Conservation (phyloP, 2,888 invertebrate species). For the Tetramorium bicarinatum region DNA sequence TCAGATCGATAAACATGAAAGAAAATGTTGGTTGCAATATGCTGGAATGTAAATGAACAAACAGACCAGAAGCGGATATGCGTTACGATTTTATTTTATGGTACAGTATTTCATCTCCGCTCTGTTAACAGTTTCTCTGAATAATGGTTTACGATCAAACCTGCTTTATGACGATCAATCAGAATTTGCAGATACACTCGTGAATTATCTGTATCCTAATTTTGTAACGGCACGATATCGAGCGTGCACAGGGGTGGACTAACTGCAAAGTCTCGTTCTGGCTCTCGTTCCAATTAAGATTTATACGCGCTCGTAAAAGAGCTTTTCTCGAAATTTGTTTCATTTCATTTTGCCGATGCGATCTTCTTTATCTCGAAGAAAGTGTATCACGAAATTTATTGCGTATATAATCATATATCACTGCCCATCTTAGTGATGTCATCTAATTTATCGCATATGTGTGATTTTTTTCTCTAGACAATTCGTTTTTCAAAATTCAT, state of each 20-base stretch:
- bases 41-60: conserved; percentile 31
- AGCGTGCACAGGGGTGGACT: background rate
- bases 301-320: conserved; percentile 27
- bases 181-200: conserved; percentile 16
- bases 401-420: background rate
- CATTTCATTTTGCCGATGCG: background rate
- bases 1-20: conserved; percentile 1
- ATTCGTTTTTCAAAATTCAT: background rate
- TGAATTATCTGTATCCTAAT: conserved; percentile 33
- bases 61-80: conserved; percentile 6
- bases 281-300: background rate
- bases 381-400: background rate
- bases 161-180: conserved; percentile 10
- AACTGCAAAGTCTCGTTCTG: conserved; percentile 10
- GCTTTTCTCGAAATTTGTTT: background rate
- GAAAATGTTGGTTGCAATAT: conserved; percentile 12
- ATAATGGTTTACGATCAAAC: conserved; percentile 40
- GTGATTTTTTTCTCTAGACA: background rate
- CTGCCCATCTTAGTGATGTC: background rate
- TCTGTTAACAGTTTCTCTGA: conserved; percentile 26
- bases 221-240: background rate
- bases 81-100: conserved; percentile 35
- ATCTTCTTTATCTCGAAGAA: background rate
- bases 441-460: background rate
- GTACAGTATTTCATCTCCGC: conserved; percentile 2